Base-by-base conservation (phyloP, 2,888 invertebrate species). In the Abrostola triplasia region DNA sequence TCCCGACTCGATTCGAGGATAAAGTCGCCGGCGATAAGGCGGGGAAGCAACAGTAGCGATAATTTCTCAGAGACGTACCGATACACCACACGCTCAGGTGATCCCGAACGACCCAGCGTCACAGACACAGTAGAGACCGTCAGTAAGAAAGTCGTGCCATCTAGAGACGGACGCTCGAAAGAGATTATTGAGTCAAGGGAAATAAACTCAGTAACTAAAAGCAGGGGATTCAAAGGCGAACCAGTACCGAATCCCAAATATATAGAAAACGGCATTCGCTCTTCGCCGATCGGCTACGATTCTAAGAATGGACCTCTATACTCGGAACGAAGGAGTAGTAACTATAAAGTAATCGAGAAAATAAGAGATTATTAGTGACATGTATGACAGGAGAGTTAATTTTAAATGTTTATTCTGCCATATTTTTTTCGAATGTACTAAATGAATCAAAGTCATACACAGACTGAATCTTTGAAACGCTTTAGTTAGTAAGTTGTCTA, bases 31-130 rank as follows among this genome's bases (percentile, higher is more conserved):
- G 88, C 91, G 63, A 91, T 95, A 52, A 92, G 97, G 62, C 95
- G 96, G 59, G 96, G 96, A 35, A 96, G 96, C 81, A 96, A 96
- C 76, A 96, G 96, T 75, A 96, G 96, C 71, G 96, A 96, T 70
- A 96, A 97, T 83, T 97, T 95, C 85, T 96, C 96, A 0, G 97
- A 97, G 88, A 96, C 96, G 0, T 96, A 96, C 81, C 95, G 96
- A 81, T 96, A 96, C 73, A 96, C 96, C 7, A 96, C 96, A 11
- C 95, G 96, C 69, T 95, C 96, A 8, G 96, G 96, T 63, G 96
- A 97, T 86, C 96, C 96, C 0, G 91, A 95, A 59, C 90, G 96
- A 73, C 96, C 97, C 24, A 96, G 96, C 80, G 95, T 97, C 59
- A 97, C 97, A 36, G 96, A 97, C 81, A 96, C 96, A 0, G 96